A percentile compares a stretch with the other conserved stretches of the same genome.
Evolutionary conservation across 2,113 vertebrate genomes (phyloP).

Genomic region (Campylorhamphus procurvoides): DNA sequence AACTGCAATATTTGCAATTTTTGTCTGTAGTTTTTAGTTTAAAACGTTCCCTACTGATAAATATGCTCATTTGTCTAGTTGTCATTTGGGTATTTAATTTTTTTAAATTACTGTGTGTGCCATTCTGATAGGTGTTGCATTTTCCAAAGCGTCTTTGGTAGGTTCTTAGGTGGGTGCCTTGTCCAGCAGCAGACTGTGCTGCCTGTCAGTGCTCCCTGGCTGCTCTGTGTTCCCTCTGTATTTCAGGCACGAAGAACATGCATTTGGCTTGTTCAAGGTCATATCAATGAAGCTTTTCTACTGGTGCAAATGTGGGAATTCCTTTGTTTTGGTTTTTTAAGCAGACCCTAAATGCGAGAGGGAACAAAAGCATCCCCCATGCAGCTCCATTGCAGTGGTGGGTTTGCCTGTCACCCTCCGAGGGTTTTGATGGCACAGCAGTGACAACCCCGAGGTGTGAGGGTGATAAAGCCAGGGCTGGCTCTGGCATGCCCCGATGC

Average conservation of each 20-base stretch:
- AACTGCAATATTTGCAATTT: accelerated
- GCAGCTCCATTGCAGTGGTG: background rate
- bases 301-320: background rate
- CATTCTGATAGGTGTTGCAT: background rate
- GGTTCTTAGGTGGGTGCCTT: background rate
- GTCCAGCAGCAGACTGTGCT: background rate
- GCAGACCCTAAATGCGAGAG: background rate
- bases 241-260: background rate
- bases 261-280: background rate
- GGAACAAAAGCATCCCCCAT: background rate
- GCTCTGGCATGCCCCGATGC: background rate
- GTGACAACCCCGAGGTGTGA: background rate
- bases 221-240: background rate
- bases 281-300: background rate
- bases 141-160: background rate
- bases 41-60: background rate
- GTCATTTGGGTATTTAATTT: background rate
- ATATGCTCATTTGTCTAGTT: background rate
- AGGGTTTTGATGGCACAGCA: background rate
- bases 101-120: background rate
- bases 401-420: background rate
- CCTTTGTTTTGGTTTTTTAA: background rate
- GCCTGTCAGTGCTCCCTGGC: background rate
- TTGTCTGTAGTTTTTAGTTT: background rate
- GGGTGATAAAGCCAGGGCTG: background rate